Conservation (phyloP, 2,113 vertebrate genomes). For the Cricetomys ansorgei region DNA sequence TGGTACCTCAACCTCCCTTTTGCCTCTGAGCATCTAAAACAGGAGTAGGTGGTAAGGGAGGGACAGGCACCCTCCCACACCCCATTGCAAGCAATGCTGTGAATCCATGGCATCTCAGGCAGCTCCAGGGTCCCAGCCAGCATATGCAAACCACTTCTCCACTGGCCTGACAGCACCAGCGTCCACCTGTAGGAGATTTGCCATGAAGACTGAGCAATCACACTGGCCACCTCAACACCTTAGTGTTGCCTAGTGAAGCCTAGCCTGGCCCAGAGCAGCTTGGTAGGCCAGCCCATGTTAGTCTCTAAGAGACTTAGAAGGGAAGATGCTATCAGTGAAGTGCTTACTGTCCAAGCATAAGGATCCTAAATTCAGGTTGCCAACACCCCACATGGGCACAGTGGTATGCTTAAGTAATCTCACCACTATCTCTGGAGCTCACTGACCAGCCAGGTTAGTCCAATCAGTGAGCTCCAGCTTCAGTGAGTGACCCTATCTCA, state of each 20-base stretch:
- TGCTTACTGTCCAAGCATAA: too few species aligned
- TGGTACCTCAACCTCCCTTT: neutral
- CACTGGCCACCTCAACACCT: fast-evolving
- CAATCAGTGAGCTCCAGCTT: neutral
- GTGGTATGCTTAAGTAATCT: neutral
- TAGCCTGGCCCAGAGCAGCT: neutral
- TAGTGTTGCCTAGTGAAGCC: neutral
- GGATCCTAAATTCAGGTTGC: neutral
- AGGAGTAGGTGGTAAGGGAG: neutral
- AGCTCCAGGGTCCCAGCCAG: neutral
- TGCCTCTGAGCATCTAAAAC: neutral
- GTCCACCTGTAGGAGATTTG: neutral
- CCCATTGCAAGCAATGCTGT: neutral
- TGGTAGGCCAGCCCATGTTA: neutral
- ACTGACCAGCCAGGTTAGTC: neutral
- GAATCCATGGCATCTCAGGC: neutral
- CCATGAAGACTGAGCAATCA: too few species aligned
- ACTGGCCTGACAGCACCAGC: fast-evolving
- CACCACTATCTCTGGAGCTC: neutral
- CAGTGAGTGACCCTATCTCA: neutral
- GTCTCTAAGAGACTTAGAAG: neutral
- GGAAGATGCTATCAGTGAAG: neutral
- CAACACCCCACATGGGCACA: neutral
- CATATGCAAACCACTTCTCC: neutral
- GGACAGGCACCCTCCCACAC: neutral